phyloP scores from a whole-genome alignment of 2,113 vertebrate genomes.

The Todiramphus saurophagus region DNA sequence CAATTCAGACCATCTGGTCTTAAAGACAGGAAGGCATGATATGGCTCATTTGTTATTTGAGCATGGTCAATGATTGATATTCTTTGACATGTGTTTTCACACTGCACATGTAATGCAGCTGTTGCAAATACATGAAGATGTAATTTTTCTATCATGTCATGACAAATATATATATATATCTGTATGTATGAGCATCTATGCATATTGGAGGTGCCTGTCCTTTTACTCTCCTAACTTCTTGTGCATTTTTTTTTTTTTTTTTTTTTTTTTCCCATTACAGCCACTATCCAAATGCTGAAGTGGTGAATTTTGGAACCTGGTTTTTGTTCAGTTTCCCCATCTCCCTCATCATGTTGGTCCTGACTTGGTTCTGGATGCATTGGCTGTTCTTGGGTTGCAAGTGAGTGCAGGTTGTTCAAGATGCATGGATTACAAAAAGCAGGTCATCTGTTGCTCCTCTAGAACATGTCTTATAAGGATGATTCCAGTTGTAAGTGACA shows the following conservation, averaged over 20 bases:
- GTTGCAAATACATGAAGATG: background rate
- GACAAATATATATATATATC: background rate
- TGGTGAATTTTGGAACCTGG: constrained; percentile 98
- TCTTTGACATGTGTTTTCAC: background rate
- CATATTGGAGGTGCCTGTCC: background rate
- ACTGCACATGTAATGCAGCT: background rate
- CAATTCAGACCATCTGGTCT: background rate
- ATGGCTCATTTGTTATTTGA: background rate
- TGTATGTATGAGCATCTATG: background rate
- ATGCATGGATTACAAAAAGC: background rate
- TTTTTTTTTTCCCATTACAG: constrained; percentile 66
- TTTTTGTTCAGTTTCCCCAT: constrained; percentile 98
- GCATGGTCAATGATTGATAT: rapidly evolving
- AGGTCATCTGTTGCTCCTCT: background rate
- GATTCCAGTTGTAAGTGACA: background rate
- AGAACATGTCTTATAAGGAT: background rate
- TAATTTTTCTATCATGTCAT: background rate
- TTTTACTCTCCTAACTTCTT: background rate
- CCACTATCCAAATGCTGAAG: constrained; percentile 91
- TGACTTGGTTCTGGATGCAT: constrained; percentile 98
- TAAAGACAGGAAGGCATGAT: background rate
- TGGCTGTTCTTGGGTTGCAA: constrained; percentile 98
- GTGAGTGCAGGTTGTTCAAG: constrained; percentile 77
- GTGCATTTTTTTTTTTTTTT: background rate
- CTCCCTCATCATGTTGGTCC: constrained; percentile 91